Conservation (phyloP, 2,113 vertebrate genomes). For the Eubucco bourcierii region DNA sequence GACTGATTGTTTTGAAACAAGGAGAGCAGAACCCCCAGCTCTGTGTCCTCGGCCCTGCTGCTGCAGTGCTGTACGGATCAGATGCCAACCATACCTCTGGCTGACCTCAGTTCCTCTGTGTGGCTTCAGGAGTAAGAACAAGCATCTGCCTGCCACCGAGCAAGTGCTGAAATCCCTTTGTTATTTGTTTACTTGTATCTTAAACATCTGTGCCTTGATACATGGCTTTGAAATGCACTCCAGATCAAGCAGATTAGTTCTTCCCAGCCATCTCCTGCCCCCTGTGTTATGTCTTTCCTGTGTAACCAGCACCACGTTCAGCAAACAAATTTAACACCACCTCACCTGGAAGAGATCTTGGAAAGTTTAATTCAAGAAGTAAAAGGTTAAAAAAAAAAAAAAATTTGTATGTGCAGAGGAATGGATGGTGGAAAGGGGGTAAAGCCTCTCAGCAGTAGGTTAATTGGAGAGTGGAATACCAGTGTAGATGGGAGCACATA, state of each 20-base stretch:
- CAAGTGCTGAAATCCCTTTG: neutral
- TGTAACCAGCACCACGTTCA: neutral
- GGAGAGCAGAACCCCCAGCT: neutral
- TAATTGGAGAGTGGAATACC: constrained; percentile 83
- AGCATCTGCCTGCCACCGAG: neutral
- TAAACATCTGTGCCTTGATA: neutral
- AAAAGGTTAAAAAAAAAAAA: constrained; percentile 58
- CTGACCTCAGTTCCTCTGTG: neutral
- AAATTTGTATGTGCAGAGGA: constrained; percentile 53
- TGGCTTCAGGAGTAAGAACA: neutral
- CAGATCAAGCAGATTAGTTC: neutral
- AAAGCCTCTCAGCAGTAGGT: constrained; percentile 75
- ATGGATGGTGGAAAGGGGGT: constrained; percentile 75
- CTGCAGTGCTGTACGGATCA: neutral
- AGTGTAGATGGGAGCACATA: constrained; percentile 58
- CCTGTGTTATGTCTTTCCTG: neutral
- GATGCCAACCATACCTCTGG: neutral
- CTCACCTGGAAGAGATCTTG: constrained; percentile 36
- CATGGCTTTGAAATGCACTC: neutral
- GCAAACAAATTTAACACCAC: constrained; percentile 5
- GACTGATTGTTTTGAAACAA: neutral
- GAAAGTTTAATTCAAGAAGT: constrained; percentile 52
- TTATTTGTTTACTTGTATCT: constrained; percentile 42
- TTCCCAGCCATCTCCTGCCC: neutral
- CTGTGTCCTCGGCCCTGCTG: rapidly evolving